These are phyloP conservation scores for Petroica traversi DNA, from an alignment of 2,113 vertebrate genomes.

Conservation along the genomic window DNA sequence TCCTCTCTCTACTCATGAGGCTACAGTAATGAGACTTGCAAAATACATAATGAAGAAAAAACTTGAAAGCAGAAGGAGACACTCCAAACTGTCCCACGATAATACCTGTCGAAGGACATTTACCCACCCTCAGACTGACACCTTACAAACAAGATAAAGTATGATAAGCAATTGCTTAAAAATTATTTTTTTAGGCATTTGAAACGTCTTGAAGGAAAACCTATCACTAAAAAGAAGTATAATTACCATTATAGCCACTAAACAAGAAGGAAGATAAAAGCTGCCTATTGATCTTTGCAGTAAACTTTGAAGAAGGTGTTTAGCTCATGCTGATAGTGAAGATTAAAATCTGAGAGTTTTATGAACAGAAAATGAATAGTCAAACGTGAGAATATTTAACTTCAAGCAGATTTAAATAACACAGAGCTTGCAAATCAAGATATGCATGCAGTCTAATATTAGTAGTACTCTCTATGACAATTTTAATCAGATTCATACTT, in stretches of 20 bases:
- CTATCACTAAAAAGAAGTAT: neutral
- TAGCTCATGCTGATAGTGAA: neutral
- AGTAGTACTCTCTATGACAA: neutral
- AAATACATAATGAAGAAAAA: neutral
- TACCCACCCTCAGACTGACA: neutral
- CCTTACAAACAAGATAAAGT: neutral
- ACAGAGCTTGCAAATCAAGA: neutral
- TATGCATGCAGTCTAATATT: neutral
- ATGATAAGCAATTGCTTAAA: neutral
- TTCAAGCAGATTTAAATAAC: constrained; percentile 43
- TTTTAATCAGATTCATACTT: neutral
- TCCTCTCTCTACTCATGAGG: neutral
- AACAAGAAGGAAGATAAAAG: constrained; percentile 20
- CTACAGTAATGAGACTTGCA: neutral
- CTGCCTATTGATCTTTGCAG: constrained; percentile 15
- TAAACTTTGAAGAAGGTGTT: constrained; percentile 35
- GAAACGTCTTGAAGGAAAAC: neutral
- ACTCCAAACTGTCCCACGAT: neutral
- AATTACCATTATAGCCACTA: neutral
- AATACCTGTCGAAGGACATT: neutral
- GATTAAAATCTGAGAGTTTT: constrained; percentile 14
- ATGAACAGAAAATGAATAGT: constrained; percentile 1
- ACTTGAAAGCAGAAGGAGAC: neutral
- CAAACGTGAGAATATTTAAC: neutral
- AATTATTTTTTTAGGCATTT: neutral